Evolutionary conservation across 2,888 invertebrate genomes (phyloP).

Genomic region (Trachelus tabidus): DNA sequence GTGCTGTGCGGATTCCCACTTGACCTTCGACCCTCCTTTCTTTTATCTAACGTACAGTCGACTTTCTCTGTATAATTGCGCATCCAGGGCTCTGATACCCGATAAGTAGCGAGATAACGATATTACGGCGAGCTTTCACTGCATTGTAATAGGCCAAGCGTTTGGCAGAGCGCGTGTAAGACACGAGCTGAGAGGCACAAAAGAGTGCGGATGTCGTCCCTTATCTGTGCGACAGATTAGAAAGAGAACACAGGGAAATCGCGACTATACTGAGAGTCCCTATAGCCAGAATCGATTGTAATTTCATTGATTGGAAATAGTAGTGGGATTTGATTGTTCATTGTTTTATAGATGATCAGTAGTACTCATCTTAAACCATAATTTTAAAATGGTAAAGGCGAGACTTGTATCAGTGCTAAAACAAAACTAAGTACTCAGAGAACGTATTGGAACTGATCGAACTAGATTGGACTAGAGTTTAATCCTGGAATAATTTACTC

Average conservation of each 20-base stretch:
- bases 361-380: not conserved
- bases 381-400: not conserved
- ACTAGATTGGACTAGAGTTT: conserved; percentile 28
- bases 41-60: not conserved
- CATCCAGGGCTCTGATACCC: no score
- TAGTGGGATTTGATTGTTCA: not conserved
- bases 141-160: no score
- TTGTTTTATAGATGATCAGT: not conserved
- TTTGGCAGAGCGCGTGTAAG: no score
- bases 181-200: no score
- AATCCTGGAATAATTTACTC: conserved; percentile 8
- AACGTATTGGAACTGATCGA: conserved; percentile 13
- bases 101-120: no score
- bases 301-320: not conserved
- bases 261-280: no score
- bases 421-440: conserved; percentile 31
- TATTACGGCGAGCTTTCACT: no score
- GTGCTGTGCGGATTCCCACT: not conserved
- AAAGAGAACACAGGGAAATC: no score
- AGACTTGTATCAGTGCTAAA: not conserved
- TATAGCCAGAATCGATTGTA: not conserved
- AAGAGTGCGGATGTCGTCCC: no score
- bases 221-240: no score
- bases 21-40: not conserved
- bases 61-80: no score